Conservation (phyloP, 1,140 invertebrate species). For the Orussus abietinus region DNA sequence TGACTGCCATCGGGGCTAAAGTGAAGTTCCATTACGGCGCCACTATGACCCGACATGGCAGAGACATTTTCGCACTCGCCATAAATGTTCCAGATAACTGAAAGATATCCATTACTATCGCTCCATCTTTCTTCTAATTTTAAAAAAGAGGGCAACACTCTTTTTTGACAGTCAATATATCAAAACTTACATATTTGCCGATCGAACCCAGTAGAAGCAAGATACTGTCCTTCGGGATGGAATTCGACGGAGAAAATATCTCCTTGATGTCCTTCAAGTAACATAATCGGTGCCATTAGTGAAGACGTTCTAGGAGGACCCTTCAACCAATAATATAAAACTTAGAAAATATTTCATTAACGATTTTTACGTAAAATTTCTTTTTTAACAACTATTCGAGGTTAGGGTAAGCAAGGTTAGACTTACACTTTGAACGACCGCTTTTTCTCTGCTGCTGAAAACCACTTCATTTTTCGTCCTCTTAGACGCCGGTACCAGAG, state of each 20-base stretch:
- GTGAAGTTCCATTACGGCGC: conserved; percentile 94
- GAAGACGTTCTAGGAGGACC: conserved; percentile 80
- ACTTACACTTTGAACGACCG: conserved; percentile 60
- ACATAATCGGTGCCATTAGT: conserved; percentile 92
- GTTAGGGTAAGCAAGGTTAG: conserved; percentile 23
- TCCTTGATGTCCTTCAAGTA: conserved; percentile 93
- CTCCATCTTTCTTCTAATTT: too few species aligned
- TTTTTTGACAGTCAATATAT: too few species aligned
- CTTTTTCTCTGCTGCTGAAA: conserved; percentile 63
- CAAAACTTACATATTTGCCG: conserved; percentile 89
- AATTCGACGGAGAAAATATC: conserved; percentile 94
- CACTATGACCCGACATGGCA: conserved; percentile 88
- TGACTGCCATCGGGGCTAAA: conserved; percentile 91
- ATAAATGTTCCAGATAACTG: conserved; percentile 96
- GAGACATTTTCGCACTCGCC: conserved; percentile 98
- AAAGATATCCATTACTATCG: too few species aligned
- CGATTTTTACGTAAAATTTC: conserved; percentile 4
- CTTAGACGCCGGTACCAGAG: conserved; percentile 66
- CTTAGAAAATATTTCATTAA: conserved; percentile 17
- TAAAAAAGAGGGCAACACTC: too few species aligned
- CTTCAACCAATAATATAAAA: conserved; percentile 34
- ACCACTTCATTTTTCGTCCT: conserved; percentile 69
- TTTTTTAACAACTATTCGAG: conserved; percentile 18
- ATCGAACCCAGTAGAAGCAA: conserved; percentile 96
- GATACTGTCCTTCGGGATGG: conserved; percentile 90